These are phyloP conservation scores for Taeniopygia guttata DNA, from an alignment of 2,797 vertebrate genomes.

Conservation along the genomic window DNA sequence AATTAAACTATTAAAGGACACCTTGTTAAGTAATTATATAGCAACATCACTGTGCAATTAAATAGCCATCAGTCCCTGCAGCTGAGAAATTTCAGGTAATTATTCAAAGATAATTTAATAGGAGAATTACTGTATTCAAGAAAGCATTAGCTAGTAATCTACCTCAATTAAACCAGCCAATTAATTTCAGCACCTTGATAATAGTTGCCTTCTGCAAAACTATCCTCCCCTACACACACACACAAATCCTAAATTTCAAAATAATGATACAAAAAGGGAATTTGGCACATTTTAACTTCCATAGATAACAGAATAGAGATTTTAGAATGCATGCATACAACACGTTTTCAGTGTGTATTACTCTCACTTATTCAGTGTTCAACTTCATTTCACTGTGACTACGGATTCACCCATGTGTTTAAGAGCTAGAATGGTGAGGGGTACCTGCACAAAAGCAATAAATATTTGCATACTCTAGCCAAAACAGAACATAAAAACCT, in stretches of 20 bases:
- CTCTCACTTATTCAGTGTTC: background rate
- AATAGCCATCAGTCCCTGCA: constrained; percentile 86
- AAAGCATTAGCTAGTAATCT: constrained; percentile 87
- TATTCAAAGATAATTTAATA: constrained; percentile 89
- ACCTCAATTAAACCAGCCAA: constrained; percentile 85
- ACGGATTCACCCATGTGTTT: rapidly evolving
- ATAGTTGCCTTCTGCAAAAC: constrained; percentile 80
- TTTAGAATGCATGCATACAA: background rate
- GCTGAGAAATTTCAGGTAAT: constrained; percentile 88
- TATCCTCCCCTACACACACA: constrained; percentile 68
- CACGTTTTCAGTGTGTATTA: background rate
- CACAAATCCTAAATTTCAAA: constrained; percentile 64
- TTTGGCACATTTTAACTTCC: constrained; percentile 14
- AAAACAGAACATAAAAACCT: background rate
- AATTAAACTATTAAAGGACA: constrained; percentile 87
- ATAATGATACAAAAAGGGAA: constrained; percentile 67
- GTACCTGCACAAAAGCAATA: background rate
- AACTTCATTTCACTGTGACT: background rate
- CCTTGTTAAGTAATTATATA: constrained; percentile 88
- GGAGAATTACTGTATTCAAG: constrained; percentile 87
- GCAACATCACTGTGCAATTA: constrained; percentile 83
- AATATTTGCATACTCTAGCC: background rate
- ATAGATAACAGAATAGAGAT: background rate
- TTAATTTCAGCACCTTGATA: constrained; percentile 86
- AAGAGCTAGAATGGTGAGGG: background rate